phyloP scores from a whole-genome alignment of 2,888 invertebrate species.

The Ennomos erosarius region DNA sequence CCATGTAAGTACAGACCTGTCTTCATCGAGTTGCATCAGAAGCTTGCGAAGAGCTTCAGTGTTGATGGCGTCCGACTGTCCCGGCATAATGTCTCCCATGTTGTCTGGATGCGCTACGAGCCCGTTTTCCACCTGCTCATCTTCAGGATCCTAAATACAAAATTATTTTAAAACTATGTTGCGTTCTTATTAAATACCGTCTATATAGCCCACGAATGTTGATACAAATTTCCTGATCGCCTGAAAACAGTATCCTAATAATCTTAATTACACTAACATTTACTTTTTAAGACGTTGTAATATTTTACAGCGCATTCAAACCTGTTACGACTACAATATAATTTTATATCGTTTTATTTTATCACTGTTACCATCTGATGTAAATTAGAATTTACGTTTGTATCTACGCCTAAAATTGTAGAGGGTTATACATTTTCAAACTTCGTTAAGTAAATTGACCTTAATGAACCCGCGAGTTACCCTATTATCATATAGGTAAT shows the following conservation, averaged over 20 bases:
- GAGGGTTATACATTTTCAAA: slow-evolving; percentile 21
- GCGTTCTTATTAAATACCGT: not conserved
- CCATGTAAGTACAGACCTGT: slow-evolving; percentile 60
- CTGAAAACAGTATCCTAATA: slow-evolving; percentile 10
- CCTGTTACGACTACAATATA: slow-evolving; percentile 20
- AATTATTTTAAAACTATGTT: no score
- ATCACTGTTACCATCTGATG: slow-evolving; percentile 23
- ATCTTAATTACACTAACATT: slow-evolving; percentile 23
- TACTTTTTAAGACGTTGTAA: slow-evolving; percentile 24
- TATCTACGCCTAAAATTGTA: slow-evolving; percentile 4
- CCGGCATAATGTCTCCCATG: slow-evolving; percentile 52
- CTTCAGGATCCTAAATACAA: slow-evolving; percentile 63
- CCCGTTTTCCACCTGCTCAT: slow-evolving; percentile 69
- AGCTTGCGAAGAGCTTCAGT: slow-evolving; percentile 75
- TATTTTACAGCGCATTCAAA: slow-evolving; percentile 28
- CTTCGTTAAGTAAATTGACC: slow-evolving; percentile 37
- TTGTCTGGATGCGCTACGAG: slow-evolving; percentile 61
- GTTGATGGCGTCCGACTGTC: slow-evolving; percentile 71
- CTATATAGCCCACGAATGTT: no score
- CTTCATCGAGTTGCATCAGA: slow-evolving; percentile 74
- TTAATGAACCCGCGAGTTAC: slow-evolving; percentile 26
- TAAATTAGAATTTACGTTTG: slow-evolving; percentile 17
- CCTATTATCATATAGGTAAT: slow-evolving; percentile 32
- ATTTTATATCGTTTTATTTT: slow-evolving; percentile 25
- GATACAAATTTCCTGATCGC: no score